Evolutionary conservation across 2,888 invertebrate species (phyloP), one percentile per base, ranked within the genome.

Genomic region (Selenia dentaria): DNA sequence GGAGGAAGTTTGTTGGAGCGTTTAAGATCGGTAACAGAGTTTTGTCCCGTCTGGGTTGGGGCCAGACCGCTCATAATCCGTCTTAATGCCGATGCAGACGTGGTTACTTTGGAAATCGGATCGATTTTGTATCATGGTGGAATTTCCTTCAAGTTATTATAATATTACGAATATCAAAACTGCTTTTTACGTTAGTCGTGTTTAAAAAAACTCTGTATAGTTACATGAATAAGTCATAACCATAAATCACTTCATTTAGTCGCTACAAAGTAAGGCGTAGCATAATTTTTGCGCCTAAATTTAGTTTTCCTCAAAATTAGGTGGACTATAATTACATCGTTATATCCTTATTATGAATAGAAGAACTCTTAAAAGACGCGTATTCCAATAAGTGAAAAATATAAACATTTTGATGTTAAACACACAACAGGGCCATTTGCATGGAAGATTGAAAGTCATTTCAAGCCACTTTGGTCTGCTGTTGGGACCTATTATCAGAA

Each of bases 1-100:
- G 61, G 63, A 57, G 59, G 51, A 70, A 70, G 67, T 70, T 73
- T 62, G 60, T 59, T 67, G 69, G 54, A 70, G 72, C 70, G 66
- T 69, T 62, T 54, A 62, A 56, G 64, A 69, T 69, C 52, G 59
- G 62, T 59, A 60, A 62, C 58, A 55, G 62, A 65, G 62, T 52
- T 59, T 58, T 50, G 46, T 51, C 50, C 56, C 51, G 51, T 35
- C 51, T 41, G 52, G 45, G 35, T 51, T 57, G 41, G 54, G 49
- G 50, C 28, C 46, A 47, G 36, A 40, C 45, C 45, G 49, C 35
- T 60, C 63, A 66, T 74, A 73, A 71, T 69, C 68, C 55, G 51
- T 51, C 62, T 61, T 59, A 59, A 64, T 62, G 55, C 63, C 60
- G 46, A 42, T 54, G 58, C 54, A 49, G 55, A 55, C 57, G 49